A percentile compares a stretch with the other conserved stretches of the same genome.
Conservation (phyloP, 1,140 invertebrate genomes). For the Dufourea novaeangliae region DNA sequence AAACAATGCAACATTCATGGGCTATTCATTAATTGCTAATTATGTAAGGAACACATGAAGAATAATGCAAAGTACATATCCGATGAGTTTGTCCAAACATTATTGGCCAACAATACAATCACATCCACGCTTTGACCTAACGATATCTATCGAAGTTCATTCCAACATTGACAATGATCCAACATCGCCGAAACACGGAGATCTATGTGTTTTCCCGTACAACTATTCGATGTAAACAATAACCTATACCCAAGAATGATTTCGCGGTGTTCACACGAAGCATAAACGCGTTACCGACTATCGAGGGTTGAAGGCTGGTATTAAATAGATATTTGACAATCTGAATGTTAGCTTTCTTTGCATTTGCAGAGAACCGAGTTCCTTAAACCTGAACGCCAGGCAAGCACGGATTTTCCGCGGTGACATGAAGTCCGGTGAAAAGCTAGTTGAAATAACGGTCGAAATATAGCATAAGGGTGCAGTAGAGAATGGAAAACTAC, state of each 20-base stretch:
- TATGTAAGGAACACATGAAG: not conserved
- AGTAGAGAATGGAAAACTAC: conserved; percentile 7
- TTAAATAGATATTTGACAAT: conserved; percentile 45
- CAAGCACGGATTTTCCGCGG: not conserved
- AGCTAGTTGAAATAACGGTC: not conserved
- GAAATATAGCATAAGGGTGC: no score
- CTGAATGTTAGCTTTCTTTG: not conserved
- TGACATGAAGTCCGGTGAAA: not conserved
- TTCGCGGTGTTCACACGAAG: not conserved
- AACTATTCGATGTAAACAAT: conserved; percentile 39
- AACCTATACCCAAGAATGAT: conserved; percentile 22
- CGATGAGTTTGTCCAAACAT: not conserved
- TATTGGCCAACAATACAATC: not conserved
- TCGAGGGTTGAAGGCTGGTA: not conserved
- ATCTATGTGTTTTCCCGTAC: conserved; percentile 25
- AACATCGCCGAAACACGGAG: not conserved
- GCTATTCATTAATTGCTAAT: not conserved
- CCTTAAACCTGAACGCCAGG: no score
- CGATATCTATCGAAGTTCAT: not conserved
- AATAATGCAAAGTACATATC: not conserved
- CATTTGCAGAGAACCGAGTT: not conserved
- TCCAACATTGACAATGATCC: not conserved
- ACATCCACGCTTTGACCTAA: not conserved
- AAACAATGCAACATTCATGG: no score
- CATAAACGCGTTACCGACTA: no score